Evolutionary conservation across 2,888 invertebrate species (phyloP), one percentile per base, ranked within the genome.

Genomic region (Lepidonotus clava): DNA sequence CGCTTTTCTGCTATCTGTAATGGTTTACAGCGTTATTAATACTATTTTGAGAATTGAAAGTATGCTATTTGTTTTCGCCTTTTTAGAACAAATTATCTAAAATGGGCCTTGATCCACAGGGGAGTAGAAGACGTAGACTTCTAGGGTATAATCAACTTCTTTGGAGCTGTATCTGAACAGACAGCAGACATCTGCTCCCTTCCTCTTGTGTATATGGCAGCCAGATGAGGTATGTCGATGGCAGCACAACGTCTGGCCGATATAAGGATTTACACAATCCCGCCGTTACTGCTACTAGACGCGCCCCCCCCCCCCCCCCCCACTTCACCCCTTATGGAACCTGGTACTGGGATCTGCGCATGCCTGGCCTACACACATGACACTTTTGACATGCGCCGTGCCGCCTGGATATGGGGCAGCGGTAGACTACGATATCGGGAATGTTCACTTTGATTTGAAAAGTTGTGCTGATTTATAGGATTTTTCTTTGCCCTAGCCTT

Each of bases 341-440:
- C 61, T n/a, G 61, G 61, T 61, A 61, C 61, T 32, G 28, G 61
- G 61, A 61, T 61, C 61, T 61, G 61, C 61, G 61, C 61, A 61
- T 61, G 61, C 61, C 61, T 61, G 11, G 24, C 61, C 28, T 61
- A 32, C 28, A 11, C 61, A 61, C 61, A 32, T 61, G 61, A 61
- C 61, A 28, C 2, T n/a, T 24, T 32, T 61, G 61, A 61, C 61
- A 61, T 61, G 61, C 61, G 61, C 61, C 6, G 8, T 46, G 46
- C 8, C 46, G 46, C 8, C 46, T 18, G 28, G 61, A 28, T 61
- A 11, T 28, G 61, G 18, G 46, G 46, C 46, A 28, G 61, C 53
- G 61, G 61, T 11, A 28, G 56, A 56, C 5, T 5, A n/a, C 56
- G 8, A 11, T n/a, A 28, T 28, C 28, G 21, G 24, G 18, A 61